These are phyloP conservation scores for Dynastes hyllus DNA, from an alignment of 2,888 invertebrate genomes.

Conservation along the genomic window DNA sequence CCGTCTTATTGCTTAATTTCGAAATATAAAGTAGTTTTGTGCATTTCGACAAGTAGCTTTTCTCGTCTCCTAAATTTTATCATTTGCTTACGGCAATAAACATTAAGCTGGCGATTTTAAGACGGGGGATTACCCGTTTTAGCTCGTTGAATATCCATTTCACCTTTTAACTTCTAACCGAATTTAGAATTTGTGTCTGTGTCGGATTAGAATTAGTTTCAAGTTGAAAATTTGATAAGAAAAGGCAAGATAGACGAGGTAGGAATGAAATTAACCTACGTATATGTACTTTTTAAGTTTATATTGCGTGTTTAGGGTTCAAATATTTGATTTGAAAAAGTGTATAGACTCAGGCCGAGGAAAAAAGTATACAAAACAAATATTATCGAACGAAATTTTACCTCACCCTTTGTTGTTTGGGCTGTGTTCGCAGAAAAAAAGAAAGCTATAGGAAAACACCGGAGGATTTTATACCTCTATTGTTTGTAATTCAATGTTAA, in stretches of 20 bases:
- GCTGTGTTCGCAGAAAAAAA: not conserved
- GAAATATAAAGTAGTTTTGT: conserved; percentile 18
- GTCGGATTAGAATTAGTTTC: not conserved
- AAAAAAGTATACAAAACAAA: conserved; percentile 29
- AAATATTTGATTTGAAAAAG: conserved; percentile 10
- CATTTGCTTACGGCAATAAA: conserved; percentile 14
- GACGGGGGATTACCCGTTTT: conserved; percentile 1
- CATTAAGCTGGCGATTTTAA: not conserved
- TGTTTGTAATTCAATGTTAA: too few species aligned
- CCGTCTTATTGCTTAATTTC: conserved; percentile 16
- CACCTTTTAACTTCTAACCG: conserved; percentile 10
- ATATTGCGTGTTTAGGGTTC: not conserved
- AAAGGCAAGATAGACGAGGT: too few species aligned
- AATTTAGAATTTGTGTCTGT: not conserved
- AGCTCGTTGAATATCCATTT: conserved; percentile 12
- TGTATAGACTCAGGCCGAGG: not conserved
- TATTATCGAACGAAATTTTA: conserved; percentile 21
- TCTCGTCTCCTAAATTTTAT: conserved; percentile 15
- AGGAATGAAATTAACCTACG: too few species aligned
- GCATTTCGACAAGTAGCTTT: not conserved
- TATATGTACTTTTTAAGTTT: not conserved
- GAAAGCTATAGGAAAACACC: conserved; percentile 19
- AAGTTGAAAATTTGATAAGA: not conserved
- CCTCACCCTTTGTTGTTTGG: conserved; percentile 20
- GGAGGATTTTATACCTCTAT: not conserved